Evolutionary conservation across 2,797 vertebrate genomes (phyloP).

Genomic region (Enteromius trimaculatus): DNA sequence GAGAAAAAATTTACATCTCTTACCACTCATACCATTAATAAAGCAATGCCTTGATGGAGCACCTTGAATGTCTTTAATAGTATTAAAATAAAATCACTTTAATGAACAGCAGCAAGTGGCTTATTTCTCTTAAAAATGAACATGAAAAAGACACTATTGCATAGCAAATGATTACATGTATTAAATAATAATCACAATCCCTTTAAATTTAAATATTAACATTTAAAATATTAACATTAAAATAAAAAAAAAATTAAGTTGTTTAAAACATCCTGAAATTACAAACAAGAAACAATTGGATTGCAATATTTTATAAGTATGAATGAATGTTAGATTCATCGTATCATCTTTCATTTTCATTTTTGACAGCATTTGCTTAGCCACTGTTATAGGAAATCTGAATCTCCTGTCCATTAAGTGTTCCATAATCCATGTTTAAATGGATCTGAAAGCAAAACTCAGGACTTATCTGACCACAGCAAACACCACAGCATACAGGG

Average conservation of each 20-base stretch:
- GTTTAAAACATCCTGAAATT: too few relatives aligned
- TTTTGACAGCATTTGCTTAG: neutral
- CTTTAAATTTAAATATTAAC: neutral
- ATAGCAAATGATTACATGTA: neutral
- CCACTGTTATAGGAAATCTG: neutral
- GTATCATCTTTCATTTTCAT: neutral
- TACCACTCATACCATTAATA: neutral
- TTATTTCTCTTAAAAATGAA: neutral
- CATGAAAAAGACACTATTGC: neutral
- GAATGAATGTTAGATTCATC: neutral
- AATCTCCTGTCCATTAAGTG: neutral
- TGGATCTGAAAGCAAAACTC: neutral
- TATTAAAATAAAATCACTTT: neutral
- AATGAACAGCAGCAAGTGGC: neutral
- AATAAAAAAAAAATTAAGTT: too few relatives aligned
- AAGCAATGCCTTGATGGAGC: neutral
- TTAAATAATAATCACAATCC: neutral
- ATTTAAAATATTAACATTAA: too few relatives aligned
- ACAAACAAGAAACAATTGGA: neutral
- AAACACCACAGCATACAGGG: conserved; percentile 31
- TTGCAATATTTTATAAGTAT: neutral
- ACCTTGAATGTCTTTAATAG: neutral
- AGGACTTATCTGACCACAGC: neutral
- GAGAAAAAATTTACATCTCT: neutral
- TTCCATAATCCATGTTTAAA: neutral